Evolutionary conservation across 2,888 invertebrate species (phyloP).

Genomic region (Erebia ligea): DNA sequence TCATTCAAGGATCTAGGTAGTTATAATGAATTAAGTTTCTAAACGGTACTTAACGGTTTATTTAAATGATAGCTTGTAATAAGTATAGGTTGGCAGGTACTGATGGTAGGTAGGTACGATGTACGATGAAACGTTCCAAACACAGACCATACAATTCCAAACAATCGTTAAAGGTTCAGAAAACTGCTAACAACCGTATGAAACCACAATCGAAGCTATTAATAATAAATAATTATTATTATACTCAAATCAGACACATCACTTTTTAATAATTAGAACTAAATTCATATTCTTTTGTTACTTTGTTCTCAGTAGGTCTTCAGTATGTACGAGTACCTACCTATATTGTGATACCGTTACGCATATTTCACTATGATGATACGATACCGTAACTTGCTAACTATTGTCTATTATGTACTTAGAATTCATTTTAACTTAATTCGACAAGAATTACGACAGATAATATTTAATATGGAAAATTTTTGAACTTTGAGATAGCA

Average conservation of each 20-base stretch:
- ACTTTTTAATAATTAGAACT: slow-evolving; percentile 53
- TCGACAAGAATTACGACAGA: slow-evolving; percentile 24
- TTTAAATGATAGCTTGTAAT: slow-evolving; percentile 6
- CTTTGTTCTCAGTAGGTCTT: slow-evolving; percentile 42
- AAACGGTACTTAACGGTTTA: neutral
- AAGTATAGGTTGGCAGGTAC: neutral
- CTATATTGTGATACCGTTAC: neutral
- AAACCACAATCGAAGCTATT: slow-evolving; percentile 13
- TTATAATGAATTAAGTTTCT: neutral
- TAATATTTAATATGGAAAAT: too few species aligned
- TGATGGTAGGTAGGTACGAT: too few species aligned
- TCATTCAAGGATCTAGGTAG: neutral
- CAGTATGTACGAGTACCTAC: slow-evolving; percentile 37
- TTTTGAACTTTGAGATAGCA: too few species aligned
- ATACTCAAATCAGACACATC: slow-evolving; percentile 44
- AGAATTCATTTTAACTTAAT: slow-evolving; percentile 26
- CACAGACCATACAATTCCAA: too few species aligned
- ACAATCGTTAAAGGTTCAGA: neutral
- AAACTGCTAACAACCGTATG: slow-evolving; percentile 9
- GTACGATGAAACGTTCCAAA: slow-evolving; percentile 2
- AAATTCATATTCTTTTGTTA: slow-evolving; percentile 42
- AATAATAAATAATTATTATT: slow-evolving; percentile 33
- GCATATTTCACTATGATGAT: too few species aligned
- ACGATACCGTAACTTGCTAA: slow-evolving; percentile 31
- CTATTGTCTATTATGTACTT: slow-evolving; percentile 19